Evolutionary conservation across 1,140 invertebrate genomes (phyloP).

Genomic region (Pseudomyrmex sp.): DNA sequence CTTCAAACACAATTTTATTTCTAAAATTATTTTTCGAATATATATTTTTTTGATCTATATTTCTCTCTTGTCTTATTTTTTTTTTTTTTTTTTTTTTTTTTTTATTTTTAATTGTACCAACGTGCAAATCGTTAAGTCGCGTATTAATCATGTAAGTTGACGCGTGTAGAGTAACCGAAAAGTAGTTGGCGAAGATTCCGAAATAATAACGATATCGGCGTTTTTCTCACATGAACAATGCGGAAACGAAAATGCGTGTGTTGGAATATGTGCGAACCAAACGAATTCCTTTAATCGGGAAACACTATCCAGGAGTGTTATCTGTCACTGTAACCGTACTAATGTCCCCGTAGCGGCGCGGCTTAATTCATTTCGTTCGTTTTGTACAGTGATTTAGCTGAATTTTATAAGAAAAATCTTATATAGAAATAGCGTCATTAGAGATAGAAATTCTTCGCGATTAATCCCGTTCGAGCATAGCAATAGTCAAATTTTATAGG

Average conservation of each 20-base stretch:
- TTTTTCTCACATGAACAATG: background rate
- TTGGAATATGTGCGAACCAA: conserved; percentile 13
- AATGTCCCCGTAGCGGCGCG: conserved; percentile 34
- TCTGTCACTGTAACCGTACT: conserved; percentile 46
- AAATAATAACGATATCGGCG: conserved; percentile 5
- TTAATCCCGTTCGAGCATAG: conserved; percentile 56
- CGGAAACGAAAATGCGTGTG: background rate
- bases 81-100: too few relatives aligned
- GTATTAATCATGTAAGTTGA: background rate
- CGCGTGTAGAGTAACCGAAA: background rate
- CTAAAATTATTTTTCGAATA: too few relatives aligned
- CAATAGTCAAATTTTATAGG: conserved; percentile 39
- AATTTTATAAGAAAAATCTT: conserved; percentile 57
- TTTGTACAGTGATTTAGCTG: conserved; percentile 73
- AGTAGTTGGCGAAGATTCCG: background rate
- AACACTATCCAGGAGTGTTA: conserved; percentile 28
- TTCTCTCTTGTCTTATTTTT: background rate
- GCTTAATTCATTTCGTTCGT: conserved; percentile 50
- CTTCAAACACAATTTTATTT: too few relatives aligned
- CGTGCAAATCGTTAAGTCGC: conserved; percentile 31
- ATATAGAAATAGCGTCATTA: conserved; percentile 44
- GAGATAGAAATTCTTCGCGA: conserved; percentile 54
- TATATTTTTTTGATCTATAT: background rate
- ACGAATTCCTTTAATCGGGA: background rate
- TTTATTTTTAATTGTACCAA: background rate